Evolutionary conservation across 2,797 vertebrate genomes (phyloP).

Genomic region (Neoniphon sammara): DNA sequence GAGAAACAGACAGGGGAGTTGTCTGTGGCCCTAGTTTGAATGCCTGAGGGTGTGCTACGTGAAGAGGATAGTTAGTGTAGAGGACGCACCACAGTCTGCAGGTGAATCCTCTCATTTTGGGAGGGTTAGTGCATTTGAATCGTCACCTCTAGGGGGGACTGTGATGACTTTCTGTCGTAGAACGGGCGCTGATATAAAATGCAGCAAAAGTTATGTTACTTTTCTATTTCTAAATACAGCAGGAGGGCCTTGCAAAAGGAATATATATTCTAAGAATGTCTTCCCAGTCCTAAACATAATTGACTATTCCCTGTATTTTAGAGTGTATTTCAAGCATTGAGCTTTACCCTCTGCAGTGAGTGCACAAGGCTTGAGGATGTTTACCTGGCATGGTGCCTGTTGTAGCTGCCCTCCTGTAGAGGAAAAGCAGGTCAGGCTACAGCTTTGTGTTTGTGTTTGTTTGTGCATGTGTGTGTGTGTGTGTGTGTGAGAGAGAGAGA

Average conservation of each 20-base stretch:
- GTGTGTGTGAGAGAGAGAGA: no score
- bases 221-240: constrained; percentile 58
- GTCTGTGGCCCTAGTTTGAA: constrained; percentile 82
- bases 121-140: constrained; percentile 75
- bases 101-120: constrained; percentile 79
- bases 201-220: constrained; percentile 58
- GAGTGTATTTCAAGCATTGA: constrained; percentile 72
- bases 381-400: constrained; percentile 85
- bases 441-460: constrained; percentile 58
- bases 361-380: constrained; percentile 83
- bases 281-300: constrained; percentile 74
- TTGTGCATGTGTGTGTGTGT: constrained; percentile 63
- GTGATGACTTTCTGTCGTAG: constrained; percentile 66
- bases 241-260: constrained; percentile 55
- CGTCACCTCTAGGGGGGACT: constrained; percentile 65
- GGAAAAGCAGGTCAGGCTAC: constrained; percentile 78
- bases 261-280: constrained; percentile 73
- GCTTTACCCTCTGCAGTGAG: constrained; percentile 80
- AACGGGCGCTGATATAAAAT: constrained; percentile 69
- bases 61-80: constrained; percentile 79
- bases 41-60: constrained; percentile 82
- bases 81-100: constrained; percentile 74
- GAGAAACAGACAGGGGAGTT: constrained; percentile 75
- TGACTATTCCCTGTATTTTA: constrained; percentile 75
- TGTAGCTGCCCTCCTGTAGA: constrained; percentile 81